Conservation (phyloP, 2,797 vertebrate genomes). For the Cephalopachus bancanus region DNA sequence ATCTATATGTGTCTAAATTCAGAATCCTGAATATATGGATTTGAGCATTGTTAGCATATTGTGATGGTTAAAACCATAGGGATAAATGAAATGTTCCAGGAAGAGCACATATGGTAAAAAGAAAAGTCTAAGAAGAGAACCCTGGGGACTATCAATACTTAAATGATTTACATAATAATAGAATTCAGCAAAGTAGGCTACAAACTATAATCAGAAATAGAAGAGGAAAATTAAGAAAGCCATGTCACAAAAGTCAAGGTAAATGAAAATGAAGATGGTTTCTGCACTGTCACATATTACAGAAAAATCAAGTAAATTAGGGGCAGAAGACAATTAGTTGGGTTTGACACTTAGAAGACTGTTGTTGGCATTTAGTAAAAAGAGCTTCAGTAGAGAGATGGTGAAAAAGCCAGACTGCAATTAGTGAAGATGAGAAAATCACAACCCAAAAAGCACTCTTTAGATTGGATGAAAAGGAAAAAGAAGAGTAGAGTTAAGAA, state of each 20-base stretch:
- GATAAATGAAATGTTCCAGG: neutral
- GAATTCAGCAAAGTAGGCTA: neutral
- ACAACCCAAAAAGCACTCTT: neutral
- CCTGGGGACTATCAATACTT: neutral
- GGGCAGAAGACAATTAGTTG: neutral
- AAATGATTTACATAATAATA: neutral
- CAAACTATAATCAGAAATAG: neutral
- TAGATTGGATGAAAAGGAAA: neutral
- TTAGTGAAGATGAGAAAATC: neutral
- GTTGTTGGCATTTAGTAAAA: constrained; percentile 32
- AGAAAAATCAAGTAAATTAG: neutral
- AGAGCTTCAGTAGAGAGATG: neutral
- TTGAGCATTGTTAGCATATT: neutral
- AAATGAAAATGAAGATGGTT: neutral
- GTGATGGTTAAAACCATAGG: neutral
- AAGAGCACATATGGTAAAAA: neutral
- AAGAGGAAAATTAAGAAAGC: neutral
- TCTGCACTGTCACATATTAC: neutral
- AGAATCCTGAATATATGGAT: neutral
- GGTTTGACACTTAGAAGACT: neutral
- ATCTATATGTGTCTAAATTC: neutral
- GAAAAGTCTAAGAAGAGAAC: neutral
- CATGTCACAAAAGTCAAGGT: constrained; percentile 24
- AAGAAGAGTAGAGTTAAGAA: neutral
- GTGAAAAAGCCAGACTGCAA: neutral